Percentiles rank a stretch among this genome's conserved stretches.
phyloP scores from a whole-genome alignment of 1,140 invertebrate species.

The Drosophila orena region DNA sequence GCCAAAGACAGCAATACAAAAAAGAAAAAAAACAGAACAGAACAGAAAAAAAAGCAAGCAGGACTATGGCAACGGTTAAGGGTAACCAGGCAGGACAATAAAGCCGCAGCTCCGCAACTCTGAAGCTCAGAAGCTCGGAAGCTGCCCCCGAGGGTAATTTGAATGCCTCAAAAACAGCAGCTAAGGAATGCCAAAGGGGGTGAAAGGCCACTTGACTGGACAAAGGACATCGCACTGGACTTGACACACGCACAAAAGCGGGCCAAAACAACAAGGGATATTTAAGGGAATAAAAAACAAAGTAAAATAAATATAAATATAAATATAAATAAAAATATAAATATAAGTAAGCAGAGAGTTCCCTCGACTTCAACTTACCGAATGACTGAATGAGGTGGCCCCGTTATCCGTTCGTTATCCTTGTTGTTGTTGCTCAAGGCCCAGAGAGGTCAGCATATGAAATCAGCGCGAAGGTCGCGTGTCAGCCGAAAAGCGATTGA shows the following conservation, averaged over 20 bases:
- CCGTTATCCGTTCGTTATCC: no score
- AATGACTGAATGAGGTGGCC: conserved; percentile 10
- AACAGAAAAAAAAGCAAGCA: conserved; percentile 18
- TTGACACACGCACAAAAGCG: conserved; percentile 76
- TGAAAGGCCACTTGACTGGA: conserved; percentile 68
- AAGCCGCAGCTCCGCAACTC: conserved; percentile 21
- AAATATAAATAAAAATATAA: neutral
- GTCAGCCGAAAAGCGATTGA: conserved; percentile 26
- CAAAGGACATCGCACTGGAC: conserved; percentile 71
- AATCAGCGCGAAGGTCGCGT: conserved; percentile 15
- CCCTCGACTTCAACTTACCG: neutral
- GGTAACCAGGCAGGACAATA: conserved; percentile 56
- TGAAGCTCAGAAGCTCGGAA: conserved; percentile 2
- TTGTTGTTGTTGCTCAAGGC: neutral
- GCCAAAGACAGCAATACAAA: conserved; percentile 78
- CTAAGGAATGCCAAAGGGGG: conserved; percentile 31
- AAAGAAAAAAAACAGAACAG: conserved; percentile 49
- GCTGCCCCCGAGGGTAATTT: conserved; percentile 77
- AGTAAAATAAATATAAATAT: neutral
- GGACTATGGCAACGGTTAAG: conserved; percentile 18
- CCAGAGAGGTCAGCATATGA: conserved; percentile 43
- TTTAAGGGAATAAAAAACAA: neutral
- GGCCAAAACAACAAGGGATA: conserved; percentile 1
- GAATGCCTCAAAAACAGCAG: conserved; percentile 53
- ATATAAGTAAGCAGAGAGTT: neutral